phyloP scores from a whole-genome alignment of 2,797 vertebrate genomes.

The Anolis apletophallus region DNA sequence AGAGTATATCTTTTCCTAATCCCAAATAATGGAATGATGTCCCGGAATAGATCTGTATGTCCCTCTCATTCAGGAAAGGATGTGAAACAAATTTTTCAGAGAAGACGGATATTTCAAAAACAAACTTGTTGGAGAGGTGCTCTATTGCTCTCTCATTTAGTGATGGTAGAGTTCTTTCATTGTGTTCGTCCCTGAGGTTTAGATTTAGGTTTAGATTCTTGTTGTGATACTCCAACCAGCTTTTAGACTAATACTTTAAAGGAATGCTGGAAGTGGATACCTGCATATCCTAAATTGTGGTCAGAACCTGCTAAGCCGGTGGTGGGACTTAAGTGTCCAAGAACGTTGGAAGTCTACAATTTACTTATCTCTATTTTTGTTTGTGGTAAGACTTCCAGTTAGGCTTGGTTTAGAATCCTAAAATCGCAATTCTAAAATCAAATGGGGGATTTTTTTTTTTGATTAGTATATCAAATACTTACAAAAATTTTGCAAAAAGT shows the following conservation, averaged over 20 bases:
- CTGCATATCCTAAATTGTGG: not conserved
- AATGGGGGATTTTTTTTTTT: no score
- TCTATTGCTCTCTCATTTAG: not conserved
- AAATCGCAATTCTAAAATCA: no score
- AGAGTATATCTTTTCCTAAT: not conserved
- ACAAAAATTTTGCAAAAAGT: no score
- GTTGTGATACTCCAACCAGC: not conserved
- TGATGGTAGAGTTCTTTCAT: not conserved
- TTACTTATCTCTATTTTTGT: no score
- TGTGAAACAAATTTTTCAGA: not conserved
- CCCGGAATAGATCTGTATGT: not conserved
- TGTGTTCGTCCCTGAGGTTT: not conserved
- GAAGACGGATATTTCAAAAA: not conserved
- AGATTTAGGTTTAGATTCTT: not conserved
- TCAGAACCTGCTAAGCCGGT: no score
- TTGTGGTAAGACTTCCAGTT: no score
- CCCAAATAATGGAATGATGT: not conserved
- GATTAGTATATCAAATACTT: no score
- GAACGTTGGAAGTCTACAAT: no score
- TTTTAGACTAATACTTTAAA: not conserved
- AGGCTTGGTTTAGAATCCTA: no score
- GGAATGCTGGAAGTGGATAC: not conserved
- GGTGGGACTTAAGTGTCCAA: no score
- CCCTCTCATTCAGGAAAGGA: not conserved
- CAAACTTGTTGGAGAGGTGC: no score